Conservation (phyloP, 2,888 invertebrate species). For the Slavum lentiscoides region DNA sequence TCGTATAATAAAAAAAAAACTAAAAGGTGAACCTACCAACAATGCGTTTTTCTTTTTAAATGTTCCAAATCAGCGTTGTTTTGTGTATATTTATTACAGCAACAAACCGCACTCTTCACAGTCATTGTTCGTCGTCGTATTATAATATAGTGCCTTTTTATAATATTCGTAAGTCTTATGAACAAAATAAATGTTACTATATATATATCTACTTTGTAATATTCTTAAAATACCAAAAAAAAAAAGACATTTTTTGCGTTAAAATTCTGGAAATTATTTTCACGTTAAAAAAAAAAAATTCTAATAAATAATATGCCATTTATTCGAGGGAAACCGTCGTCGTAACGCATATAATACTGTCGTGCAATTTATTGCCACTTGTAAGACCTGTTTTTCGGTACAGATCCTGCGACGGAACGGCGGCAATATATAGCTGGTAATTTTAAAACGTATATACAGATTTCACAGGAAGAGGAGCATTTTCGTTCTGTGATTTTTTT, state of each 20-base stretch:
- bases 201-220: constrained; percentile 17
- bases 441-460: constrained; percentile 6
- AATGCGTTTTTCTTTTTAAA: constrained; percentile 4
- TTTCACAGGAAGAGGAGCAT: neutral
- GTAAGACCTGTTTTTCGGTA: constrained; percentile 24
- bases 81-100: neutral
- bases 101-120: neutral
- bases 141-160: neutral
- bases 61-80: constrained; percentile 1
- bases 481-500: neutral
- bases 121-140: neutral
- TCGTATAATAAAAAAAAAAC: neutral
- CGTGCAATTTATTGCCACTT: constrained; percentile 20
- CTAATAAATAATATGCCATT: neutral
- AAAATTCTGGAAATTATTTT: constrained; percentile 2
- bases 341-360: neutral
- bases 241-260: neutral
- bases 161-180: neutral
- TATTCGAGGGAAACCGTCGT: constrained; percentile 6
- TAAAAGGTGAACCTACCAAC: neutral
- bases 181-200: neutral
- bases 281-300: neutral
- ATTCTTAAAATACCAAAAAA: neutral
- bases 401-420: neutral
- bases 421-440: neutral